Base-by-base conservation (phyloP, 2,888 invertebrate genomes). In the Temnothorax ravouxi region DNA sequence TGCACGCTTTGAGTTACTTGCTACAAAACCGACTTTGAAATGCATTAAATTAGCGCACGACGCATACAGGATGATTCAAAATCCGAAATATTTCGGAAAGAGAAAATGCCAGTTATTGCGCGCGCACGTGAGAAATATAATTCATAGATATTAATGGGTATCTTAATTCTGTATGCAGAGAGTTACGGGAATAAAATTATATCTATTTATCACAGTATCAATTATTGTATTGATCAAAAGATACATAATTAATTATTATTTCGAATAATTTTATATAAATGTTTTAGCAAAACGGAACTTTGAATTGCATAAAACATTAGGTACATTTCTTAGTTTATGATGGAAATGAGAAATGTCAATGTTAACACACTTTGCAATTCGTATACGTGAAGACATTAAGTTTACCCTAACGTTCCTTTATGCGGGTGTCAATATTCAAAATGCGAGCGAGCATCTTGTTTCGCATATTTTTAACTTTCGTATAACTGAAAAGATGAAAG, bases 21-120 rank as follows among this genome's bases (percentile, higher is more conserved):
- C 71, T 15, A 9, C 21, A 54, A 15, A 56, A 67, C 3, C 61
- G 62, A 66, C 83, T 85, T 87, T 83, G 83, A 89, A 86, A 86
- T 85, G 87, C 87, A 89, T 89, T 87, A 89, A 89, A 85, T 41
- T 62, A 47, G 13, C 34, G 66, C 56, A 21, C 11, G 69, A 9
- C 44, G 47, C 25, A 29, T 59, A 62, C 15, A 80, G 62, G n/a
- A 18, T 41, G 67, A 67, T 77, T 50, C 62, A 77, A 66, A 52
- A 66, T 41, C 25, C 13, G 18, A 25, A 25, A 25, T 15, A 21
- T 54, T 71, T 71, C 8, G 6, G 21, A 25, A 8, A 13, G 6
- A n/a, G n/a, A 2, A 54, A 54, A 11, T 38, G 2, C 41, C 6
- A 29, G 5, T 29, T 44, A 29, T 54, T 2, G 5, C 29, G 5